Evolutionary conservation across 2,888 invertebrate genomes (phyloP).

Genomic region (Elegia similella): DNA sequence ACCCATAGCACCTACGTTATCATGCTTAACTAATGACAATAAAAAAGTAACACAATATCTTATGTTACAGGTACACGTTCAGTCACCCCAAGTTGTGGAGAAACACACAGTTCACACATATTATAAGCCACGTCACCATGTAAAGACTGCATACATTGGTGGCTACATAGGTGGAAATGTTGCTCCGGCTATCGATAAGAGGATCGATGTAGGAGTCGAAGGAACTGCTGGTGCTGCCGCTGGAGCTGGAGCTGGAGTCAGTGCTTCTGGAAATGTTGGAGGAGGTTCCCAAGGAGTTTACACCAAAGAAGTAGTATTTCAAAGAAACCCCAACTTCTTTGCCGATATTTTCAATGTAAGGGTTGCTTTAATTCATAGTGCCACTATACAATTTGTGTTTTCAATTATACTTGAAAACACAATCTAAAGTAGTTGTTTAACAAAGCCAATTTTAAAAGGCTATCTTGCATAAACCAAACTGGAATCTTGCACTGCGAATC

Average conservation of each 20-base stretch:
- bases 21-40: neutral
- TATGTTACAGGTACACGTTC: conserved; percentile 50
- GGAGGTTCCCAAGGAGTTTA: conserved; percentile 44
- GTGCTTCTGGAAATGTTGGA: conserved; percentile 30
- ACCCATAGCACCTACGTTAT: neutral
- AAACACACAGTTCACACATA: conserved; percentile 53
- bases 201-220: conserved; percentile 54
- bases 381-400: too few relatives aligned
- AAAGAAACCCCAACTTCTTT: conserved; percentile 73
- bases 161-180: conserved; percentile 54
- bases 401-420: too few relatives aligned
- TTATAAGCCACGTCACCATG: conserved; percentile 58
- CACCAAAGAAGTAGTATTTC: conserved; percentile 51
- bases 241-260: conserved; percentile 29
- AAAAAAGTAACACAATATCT: neutral
- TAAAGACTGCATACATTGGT: conserved; percentile 56
- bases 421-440: too few relatives aligned
- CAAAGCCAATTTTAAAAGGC: too few relatives aligned
- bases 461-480: too few relatives aligned
- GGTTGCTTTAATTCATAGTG: too few relatives aligned
- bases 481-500: too few relatives aligned
- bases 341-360: conserved; percentile 85
- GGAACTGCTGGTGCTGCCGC: conserved; percentile 37
- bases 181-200: conserved; percentile 49
- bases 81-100: conserved; percentile 50